These are phyloP conservation scores for Ophiodon elongatus DNA, from an alignment of 2,113 vertebrate genomes.

Conservation along the genomic window DNA sequence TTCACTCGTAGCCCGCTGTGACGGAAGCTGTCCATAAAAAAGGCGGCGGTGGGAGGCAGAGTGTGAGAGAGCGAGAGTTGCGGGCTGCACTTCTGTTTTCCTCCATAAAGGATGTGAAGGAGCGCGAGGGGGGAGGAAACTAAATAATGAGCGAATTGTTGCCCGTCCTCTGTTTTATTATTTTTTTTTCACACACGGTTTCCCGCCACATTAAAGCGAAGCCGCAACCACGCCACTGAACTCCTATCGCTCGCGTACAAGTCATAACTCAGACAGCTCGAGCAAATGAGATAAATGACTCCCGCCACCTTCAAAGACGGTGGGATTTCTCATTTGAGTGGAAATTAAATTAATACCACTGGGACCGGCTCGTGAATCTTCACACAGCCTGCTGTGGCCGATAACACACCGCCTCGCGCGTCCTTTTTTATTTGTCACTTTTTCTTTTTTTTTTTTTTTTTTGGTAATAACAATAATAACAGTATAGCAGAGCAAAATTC, in stretches of 20 bases:
- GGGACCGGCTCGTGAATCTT: slow-evolving; percentile 55
- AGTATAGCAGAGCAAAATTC: slow-evolving; percentile 58
- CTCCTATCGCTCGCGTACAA: slow-evolving; percentile 44
- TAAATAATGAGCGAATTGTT: slow-evolving; percentile 38
- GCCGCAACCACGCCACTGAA: slow-evolving; percentile 41
- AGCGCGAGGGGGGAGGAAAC: background rate
- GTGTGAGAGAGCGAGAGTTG: background rate
- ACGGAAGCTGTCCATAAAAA: background rate
- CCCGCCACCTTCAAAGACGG: slow-evolving; percentile 66
- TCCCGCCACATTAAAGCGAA: slow-evolving; percentile 52
- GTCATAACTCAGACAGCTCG: slow-evolving; percentile 63
- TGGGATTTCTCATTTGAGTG: slow-evolving; percentile 68
- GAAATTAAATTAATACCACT: slow-evolving; percentile 71
- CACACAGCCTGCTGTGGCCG: slow-evolving; percentile 6
- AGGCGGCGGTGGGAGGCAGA: background rate
- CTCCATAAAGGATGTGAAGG: background rate
- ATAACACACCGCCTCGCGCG: slow-evolving; percentile 40
- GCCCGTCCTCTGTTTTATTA: slow-evolving; percentile 37
- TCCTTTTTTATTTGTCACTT: slow-evolving; percentile 49
- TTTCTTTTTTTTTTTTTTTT: slow-evolving; percentile 29
- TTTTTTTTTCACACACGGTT: slow-evolving; percentile 4
- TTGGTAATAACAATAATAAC: slow-evolving; percentile 60
- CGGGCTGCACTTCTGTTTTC: background rate
- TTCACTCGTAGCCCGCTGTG: background rate
- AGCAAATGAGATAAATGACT: slow-evolving; percentile 74